Evolutionary conservation across 2,888 invertebrate species (phyloP).

Genomic region (Latrodectus elegans): DNA sequence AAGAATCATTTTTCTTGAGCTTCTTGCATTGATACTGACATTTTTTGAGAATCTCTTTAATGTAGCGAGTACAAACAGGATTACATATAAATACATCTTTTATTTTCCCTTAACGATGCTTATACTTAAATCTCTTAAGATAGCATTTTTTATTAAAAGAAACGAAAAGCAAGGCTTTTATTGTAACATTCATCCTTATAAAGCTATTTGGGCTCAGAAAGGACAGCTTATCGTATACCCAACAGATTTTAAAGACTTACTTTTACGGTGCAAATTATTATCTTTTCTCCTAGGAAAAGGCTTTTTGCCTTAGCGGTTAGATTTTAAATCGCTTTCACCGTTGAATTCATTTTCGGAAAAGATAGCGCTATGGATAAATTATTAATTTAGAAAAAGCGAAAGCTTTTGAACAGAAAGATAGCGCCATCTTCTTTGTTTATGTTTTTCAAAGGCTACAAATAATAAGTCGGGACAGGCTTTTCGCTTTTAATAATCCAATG

Average conservation of each 20-base stretch:
- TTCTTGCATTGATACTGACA: not conserved
- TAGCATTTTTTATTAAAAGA: not conserved
- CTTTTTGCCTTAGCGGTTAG: conserved; percentile 11
- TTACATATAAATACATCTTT: conserved; percentile 13
- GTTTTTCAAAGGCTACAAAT: not conserved
- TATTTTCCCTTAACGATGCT: not conserved
- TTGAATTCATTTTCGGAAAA: not conserved
- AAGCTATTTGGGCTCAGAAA: not conserved
- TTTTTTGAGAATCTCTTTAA: not conserved
- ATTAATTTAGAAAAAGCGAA: conserved; percentile 12
- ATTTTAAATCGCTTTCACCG: not conserved
- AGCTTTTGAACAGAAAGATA: not conserved
- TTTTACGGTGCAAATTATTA: conserved; percentile 9
- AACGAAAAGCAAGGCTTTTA: too few relatives aligned
- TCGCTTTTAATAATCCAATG: conserved; percentile 11
- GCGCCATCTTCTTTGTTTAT: not conserved
- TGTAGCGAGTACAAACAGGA: conserved; percentile 9
- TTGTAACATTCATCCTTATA: too few relatives aligned
- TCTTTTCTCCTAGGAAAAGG: not conserved
- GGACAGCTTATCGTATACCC: not conserved
- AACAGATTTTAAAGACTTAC: conserved; percentile 27
- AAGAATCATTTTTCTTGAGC: too few relatives aligned
- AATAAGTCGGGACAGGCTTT: not conserved
- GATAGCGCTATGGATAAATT: conserved; percentile 14
- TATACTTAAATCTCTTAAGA: not conserved